These are phyloP conservation scores for Cromileptes altivelis DNA, from an alignment of 2,113 vertebrate species.

Conservation along the genomic window DNA sequence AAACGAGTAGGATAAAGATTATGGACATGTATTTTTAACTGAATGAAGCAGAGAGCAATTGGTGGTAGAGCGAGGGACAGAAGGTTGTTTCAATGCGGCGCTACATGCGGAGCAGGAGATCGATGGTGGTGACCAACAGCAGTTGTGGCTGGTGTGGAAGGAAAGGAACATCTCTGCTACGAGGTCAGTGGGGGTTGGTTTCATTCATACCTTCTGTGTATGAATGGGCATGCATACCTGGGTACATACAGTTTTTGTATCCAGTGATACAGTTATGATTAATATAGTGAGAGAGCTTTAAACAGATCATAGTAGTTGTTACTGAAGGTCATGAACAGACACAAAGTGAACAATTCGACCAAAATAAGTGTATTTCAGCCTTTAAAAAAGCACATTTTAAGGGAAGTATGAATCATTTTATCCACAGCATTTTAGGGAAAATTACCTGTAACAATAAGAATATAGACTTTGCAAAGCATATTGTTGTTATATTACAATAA, in stretches of 20 bases:
- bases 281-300: background rate
- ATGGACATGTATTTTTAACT: background rate
- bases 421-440: background rate
- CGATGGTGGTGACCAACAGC: constrained; percentile 4
- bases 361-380: background rate
- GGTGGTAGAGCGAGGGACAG: background rate
- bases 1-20: background rate
- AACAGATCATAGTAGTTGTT: background rate
- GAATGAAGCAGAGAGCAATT: background rate
- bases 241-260: background rate
- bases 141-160: constrained; percentile 1
- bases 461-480: background rate
- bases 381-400: background rate
- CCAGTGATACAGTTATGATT: background rate
- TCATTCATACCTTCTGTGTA: constrained; percentile 5
- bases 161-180: constrained; percentile 19
- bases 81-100: constrained; percentile 20
- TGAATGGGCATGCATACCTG: background rate
- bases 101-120: constrained; percentile 35
- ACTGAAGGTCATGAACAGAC: background rate
- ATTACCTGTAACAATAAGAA: background rate
- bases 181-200: constrained; percentile 45
- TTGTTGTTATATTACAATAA: background rate
- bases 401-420: background rate
- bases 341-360: background rate